These are phyloP conservation scores for Dasypus novemcinctus DNA, from an alignment of 2,113 vertebrate genomes.

Conservation along the genomic window DNA sequence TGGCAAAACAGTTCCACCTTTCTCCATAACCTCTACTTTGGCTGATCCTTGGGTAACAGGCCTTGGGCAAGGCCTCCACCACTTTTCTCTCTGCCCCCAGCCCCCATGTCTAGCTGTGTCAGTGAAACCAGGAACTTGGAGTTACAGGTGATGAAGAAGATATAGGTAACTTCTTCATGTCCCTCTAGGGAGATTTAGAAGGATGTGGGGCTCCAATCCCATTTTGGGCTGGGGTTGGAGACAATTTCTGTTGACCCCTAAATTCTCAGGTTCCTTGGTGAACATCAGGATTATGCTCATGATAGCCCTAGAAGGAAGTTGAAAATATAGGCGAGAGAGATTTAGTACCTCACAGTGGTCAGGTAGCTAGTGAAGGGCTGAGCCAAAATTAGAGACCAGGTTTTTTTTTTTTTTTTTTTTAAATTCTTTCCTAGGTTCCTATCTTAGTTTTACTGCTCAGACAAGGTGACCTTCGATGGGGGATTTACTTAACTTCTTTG, in stretches of 20 bases:
- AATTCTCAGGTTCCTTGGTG: not conserved
- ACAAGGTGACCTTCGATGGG: not conserved
- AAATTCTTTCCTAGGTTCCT: not conserved
- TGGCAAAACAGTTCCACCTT: not conserved
- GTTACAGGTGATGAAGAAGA: not conserved
- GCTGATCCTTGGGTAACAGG: not conserved
- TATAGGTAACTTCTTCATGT: not conserved
- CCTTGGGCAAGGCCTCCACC: not conserved
- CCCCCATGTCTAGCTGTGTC: not conserved
- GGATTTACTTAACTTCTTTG: not conserved
- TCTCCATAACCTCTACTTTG: not conserved
- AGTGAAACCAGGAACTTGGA: not conserved
- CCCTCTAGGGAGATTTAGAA: no score
- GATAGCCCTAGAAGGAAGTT: no score
- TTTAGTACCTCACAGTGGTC: not conserved
- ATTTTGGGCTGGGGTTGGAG: not conserved
- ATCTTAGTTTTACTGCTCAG: not conserved
- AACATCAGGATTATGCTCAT: not conserved
- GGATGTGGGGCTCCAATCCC: not conserved
- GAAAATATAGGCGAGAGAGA: not conserved
- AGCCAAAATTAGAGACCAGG: fast-evolving
- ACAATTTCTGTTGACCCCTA: not conserved
- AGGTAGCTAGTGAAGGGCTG: no score
- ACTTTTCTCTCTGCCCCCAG: not conserved
- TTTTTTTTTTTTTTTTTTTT: not conserved